Conservation (phyloP, 2,888 invertebrate species). For the Lottia scabra region DNA sequence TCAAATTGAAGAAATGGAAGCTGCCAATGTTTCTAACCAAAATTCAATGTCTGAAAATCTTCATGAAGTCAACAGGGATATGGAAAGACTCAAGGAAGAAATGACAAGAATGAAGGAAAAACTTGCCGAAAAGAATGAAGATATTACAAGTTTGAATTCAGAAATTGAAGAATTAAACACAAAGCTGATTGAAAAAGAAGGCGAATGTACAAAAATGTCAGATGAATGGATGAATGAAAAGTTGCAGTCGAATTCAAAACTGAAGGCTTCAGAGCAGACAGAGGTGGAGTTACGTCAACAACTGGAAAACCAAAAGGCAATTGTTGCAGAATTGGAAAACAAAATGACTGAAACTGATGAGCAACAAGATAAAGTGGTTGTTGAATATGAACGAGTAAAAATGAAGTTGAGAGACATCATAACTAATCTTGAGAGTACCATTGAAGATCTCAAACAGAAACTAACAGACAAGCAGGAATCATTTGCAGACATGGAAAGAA, state of each 20-base stretch:
- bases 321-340: slow-evolving; percentile 13
- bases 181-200: slow-evolving; percentile 12
- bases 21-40: slow-evolving; percentile 1
- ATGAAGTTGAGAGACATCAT: slow-evolving; percentile 14
- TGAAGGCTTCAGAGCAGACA: slow-evolving; percentile 9
- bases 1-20: slow-evolving; percentile 19
- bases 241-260: slow-evolving; percentile 6
- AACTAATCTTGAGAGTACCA: slow-evolving; percentile 8
- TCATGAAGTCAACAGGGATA: slow-evolving; percentile 22
- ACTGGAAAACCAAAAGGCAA: slow-evolving; percentile 26
- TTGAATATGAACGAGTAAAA: slow-evolving; percentile 8
- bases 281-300: slow-evolving; percentile 14
- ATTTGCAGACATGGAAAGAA: slow-evolving; percentile 23
- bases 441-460: slow-evolving; percentile 7
- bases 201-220: slow-evolving; percentile 7
- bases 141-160: slow-evolving; percentile 13
- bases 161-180: slow-evolving; percentile 17
- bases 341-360: slow-evolving; percentile 20
- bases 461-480: slow-evolving; percentile 8
- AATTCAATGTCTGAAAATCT: slow-evolving; percentile 23
- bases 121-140: slow-evolving; percentile 7
- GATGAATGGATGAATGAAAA: background rate
- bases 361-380: background rate
- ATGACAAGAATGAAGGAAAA: slow-evolving; percentile 10
- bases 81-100: slow-evolving; percentile 24